Evolutionary conservation across 2,888 invertebrate genomes (phyloP), one percentile per base, ranked within the genome.

Genomic region (Heliconius charithonia): DNA sequence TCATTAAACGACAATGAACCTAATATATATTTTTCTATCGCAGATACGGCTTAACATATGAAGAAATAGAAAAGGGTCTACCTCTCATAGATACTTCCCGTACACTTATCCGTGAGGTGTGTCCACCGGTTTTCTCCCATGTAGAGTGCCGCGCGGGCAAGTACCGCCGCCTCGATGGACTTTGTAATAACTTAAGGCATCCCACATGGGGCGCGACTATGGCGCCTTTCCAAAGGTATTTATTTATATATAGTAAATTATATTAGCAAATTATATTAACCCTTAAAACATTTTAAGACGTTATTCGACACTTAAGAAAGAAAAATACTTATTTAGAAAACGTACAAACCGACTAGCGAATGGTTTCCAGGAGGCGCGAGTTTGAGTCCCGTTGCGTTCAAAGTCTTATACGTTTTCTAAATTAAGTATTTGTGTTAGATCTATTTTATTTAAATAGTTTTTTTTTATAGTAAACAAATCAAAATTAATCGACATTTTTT

Each of bases 131-230:
- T 88, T 96, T 98, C 86, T 97, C 97, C 0, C 97, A 98, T 85
- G 98, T 98, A 37, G 97, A 98, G 90, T 98, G 98, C 86, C 96
- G 97, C 69, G 97, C 98, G 0, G 98, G 98, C 74, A 98, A 98
- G 89, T 98, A 98, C 92, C 95, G 98, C 25, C 95, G 98, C 37
- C 96, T 97, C 85, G 98, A 98, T 88, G 98, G 98, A 0, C 96
- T 98, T 10, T 98, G 98, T 92, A 98, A 98, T 84, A 98, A 98
- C 89, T 93, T 98, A 85, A 96, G 97, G 81, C 97, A 98, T 91
- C 98, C 98, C 0, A 97, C 98, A 0, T 98, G 98, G 98, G 98
- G 98, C 1, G 97, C 98, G 22, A 96, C 97, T 4, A 97, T 97
- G 90, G 96, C 98, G 19, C 98, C 98, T 1, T 98, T 98, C 93